A percentile compares a stretch with the other conserved stretches of the same genome.
These are phyloP conservation scores for Orchesella cincta DNA, from an alignment of 1,140 invertebrate species.

Conservation along the genomic window DNA sequence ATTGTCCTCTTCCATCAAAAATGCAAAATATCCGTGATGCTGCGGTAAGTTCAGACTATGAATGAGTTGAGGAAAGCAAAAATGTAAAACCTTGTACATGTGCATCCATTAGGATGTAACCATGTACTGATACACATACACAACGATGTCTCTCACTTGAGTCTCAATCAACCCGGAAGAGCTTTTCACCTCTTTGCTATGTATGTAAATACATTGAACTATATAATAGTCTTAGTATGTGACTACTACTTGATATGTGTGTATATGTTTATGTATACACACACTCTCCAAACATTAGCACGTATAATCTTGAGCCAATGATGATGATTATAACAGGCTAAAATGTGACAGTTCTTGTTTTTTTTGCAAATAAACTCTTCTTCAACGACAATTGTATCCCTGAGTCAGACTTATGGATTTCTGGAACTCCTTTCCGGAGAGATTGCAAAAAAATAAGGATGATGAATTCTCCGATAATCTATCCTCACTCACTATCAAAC, in stretches of 20 bases:
- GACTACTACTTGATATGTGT: conserved; percentile 1
- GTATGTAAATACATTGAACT: background rate
- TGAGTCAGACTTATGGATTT: background rate
- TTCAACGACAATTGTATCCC: background rate
- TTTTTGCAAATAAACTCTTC: conserved; percentile 6
- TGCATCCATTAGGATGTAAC: conserved; percentile 25
- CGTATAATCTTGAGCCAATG: background rate
- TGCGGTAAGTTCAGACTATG: conserved; percentile 16
- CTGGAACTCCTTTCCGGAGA: background rate
- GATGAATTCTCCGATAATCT: background rate
- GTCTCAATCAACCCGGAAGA: conserved; percentile 28
- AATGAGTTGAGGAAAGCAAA: conserved; percentile 10
- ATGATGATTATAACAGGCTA: background rate
- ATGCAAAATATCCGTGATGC: background rate
- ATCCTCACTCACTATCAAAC: conserved; percentile 1
- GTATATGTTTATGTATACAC: background rate
- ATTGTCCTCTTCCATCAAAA: too few relatives aligned
- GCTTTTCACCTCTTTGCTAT: background rate
- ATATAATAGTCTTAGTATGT: too few relatives aligned
- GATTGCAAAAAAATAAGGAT: background rate
- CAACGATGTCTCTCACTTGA: conserved; percentile 27
- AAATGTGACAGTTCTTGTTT: background rate
- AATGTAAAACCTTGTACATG: conserved; percentile 11
- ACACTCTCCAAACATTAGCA: background rate
- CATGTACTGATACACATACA: conserved; percentile 28